A percentile compares a stretch with the other conserved stretches of the same genome.
These are phyloP conservation scores for Globicephala melas DNA, from an alignment of 2,113 vertebrate genomes.

Conservation along the genomic window DNA sequence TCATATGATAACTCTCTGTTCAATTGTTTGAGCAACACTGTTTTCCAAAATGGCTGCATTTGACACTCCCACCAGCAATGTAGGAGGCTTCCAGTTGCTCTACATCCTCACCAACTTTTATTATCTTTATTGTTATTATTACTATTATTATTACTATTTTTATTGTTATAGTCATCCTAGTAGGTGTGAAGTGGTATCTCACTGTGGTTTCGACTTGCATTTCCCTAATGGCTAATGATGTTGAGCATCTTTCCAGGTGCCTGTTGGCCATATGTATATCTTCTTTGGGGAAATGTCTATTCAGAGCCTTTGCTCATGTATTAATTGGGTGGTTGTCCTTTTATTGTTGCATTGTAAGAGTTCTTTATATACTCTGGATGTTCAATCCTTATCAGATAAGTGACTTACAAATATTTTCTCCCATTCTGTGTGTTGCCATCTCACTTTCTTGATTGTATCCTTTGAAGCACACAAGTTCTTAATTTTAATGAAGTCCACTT, in stretches of 20 bases:
- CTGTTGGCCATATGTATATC: not conserved
- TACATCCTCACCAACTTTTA: not conserved
- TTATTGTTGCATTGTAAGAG: not conserved
- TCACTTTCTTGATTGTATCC: not conserved
- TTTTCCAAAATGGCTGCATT: not conserved
- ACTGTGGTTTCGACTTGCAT: not conserved
- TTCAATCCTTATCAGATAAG: not conserved
- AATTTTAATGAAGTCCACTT: not conserved
- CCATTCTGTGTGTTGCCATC: not conserved
- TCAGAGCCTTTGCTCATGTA: not conserved
- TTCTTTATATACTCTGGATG: not conserved
- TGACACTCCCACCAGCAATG: not conserved
- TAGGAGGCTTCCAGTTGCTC: not conserved
- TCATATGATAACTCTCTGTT: not conserved
- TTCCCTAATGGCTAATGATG: constrained; percentile 9
- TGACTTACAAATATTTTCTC: constrained; percentile 7
- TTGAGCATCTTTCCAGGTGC: not conserved
- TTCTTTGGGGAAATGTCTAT: not conserved
- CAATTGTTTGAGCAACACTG: not conserved
- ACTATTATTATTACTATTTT: not conserved
- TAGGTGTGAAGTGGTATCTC: not conserved
- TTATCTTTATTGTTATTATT: not conserved
- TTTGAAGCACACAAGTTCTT: not conserved
- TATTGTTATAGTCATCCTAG: not conserved
- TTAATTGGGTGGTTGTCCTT: not conserved